Base-by-base conservation (phyloP, 2,888 invertebrate species). In the Hypsopygia costalis region DNA sequence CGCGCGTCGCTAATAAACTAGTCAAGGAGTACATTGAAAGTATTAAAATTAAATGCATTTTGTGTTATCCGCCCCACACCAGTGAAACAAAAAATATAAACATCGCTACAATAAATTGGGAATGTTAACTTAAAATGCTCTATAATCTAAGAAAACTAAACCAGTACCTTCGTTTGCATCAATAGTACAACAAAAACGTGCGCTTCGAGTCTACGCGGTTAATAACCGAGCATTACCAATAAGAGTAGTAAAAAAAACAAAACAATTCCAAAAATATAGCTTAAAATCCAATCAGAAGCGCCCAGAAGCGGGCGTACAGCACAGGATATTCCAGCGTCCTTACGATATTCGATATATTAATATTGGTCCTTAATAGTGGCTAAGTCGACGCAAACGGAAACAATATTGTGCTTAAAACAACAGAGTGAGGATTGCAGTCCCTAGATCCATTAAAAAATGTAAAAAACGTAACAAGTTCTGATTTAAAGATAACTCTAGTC, bases 51-150 rank as follows among this genome's bases (percentile, higher is more conserved):
- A 48, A 50, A 52, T 50, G 52, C 47, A 44, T 41, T 34, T 31
- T 22, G 36, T 37, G 33, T 39, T 43, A 44, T 32, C 35, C 38
- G 37, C 46, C 51, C 47, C 39, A 42, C 45, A 45, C 45, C 46
- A 41, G 35, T 42, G 32, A 46, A 34, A 47, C 47, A 41, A 57
- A 61, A 55, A 55, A 51, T 51, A 52, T 59, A 51, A 52, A 57
- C 50, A 55, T 48, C 52, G 49, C 55, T 61, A 66, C 45, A 58
- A 59, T 55, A 63, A 16, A 52, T 59, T 55, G 64, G 79, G 79
- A 80, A 80, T 80, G 79, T 79, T 61, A 65, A 76, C 62, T 63
- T 62, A 71, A 75, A 71, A 74, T 69, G 69, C 70, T 55, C 67
- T 73, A 67, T 49, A 50, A 50, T 30, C 55, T 62, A 64, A 47